A percentile compares a stretch with the other conserved stretches of the same genome.
Conservation (phyloP, 2,113 vertebrate genomes). For the Noctilio leporinus region DNA sequence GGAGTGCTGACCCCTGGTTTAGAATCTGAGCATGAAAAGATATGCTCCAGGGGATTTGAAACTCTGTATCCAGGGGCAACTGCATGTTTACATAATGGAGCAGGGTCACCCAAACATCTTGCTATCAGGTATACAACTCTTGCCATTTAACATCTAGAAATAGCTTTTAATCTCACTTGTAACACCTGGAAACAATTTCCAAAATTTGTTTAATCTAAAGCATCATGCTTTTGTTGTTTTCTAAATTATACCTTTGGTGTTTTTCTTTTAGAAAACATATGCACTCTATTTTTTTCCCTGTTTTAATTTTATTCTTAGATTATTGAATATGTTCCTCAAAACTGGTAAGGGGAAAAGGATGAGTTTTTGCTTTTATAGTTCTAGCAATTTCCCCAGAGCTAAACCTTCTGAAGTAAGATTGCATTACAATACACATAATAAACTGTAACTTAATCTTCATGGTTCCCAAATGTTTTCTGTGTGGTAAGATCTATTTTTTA, state of each 20-base stretch:
- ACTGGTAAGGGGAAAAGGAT: background rate
- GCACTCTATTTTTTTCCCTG: slow-evolving; percentile 32
- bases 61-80: background rate
- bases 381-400: slow-evolving; percentile 15
- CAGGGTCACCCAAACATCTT: background rate
- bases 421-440: background rate
- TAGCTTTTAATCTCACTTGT: slow-evolving; percentile 44
- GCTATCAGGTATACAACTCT: background rate
- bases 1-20: background rate
- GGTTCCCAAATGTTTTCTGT: background rate
- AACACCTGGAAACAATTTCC: slow-evolving; percentile 49
- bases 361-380: background rate
- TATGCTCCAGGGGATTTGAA: background rate
- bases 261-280: slow-evolving; percentile 29
- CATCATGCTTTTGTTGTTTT: slow-evolving; percentile 41
- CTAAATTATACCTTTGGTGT: slow-evolving; percentile 34
- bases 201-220: slow-evolving; percentile 30
- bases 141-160: background rate
- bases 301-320: slow-evolving; percentile 42
- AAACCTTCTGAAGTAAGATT: slow-evolving; percentile 1
- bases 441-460: background rate
- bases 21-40: background rate
- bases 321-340: slow-evolving; percentile 42
- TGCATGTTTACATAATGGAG: background rate
- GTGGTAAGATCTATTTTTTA: slow-evolving; percentile 32